phyloP scores from a whole-genome alignment of 1,140 invertebrate genomes.

The Drosophila suzukii region DNA sequence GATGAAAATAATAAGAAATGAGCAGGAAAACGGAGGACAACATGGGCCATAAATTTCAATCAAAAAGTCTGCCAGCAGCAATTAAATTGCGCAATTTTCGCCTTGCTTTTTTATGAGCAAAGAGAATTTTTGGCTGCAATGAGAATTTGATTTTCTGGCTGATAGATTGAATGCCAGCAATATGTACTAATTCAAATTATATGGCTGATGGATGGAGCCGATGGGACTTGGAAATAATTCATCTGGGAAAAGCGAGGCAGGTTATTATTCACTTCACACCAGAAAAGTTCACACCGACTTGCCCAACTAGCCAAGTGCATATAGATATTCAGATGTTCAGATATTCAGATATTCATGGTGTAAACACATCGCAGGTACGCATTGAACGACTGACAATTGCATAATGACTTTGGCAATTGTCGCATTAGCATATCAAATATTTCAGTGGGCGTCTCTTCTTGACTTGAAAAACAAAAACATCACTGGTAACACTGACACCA shows the following conservation, averaged over 20 bases:
- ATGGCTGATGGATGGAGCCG: conserved; percentile 17
- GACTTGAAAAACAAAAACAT: conserved; percentile 28
- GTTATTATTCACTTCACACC: conserved; percentile 14
- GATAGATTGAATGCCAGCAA: conserved; percentile 29
- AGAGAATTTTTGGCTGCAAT: conserved; percentile 12
- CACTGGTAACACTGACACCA: conserved; percentile 68
- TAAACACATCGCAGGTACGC: conserved; percentile 26
- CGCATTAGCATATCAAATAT: conserved; percentile 62
- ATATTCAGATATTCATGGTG: not conserved
- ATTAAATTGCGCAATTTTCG: conserved; percentile 71
- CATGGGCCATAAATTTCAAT: conserved; percentile 73
- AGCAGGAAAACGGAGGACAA: conserved; percentile 61
- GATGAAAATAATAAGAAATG: conserved; percentile 22
- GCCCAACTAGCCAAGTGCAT: conserved; percentile 28
- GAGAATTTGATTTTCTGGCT: conserved; percentile 18
- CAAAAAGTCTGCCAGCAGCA: conserved; percentile 68
- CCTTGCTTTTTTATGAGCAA: conserved; percentile 24
- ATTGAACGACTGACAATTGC: conserved; percentile 32
- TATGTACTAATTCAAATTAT: conserved; percentile 16
- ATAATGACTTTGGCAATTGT: conserved; percentile 50
- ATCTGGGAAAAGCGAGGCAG: conserved; percentile 8
- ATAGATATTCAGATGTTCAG: not conserved
- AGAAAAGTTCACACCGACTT: conserved; percentile 27
- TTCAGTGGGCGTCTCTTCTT: conserved; percentile 36
- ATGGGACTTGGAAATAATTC: conserved; percentile 12